Evolutionary conservation across 2,113 vertebrate species (phyloP), one percentile per base, ranked within the genome.

Genomic region (Melanostigma gelatinosum): DNA sequence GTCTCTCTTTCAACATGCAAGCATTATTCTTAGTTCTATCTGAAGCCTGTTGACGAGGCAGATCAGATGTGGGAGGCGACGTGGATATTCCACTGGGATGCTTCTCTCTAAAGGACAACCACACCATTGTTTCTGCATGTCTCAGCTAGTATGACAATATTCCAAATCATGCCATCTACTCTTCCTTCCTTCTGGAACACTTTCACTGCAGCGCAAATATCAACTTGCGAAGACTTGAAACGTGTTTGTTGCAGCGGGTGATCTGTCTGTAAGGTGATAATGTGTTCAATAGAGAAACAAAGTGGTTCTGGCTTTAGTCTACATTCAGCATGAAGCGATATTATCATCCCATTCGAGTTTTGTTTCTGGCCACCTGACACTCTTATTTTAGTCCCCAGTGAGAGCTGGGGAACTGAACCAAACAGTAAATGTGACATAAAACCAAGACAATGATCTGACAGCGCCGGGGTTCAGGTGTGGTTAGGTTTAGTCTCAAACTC

Each of bases 1-100:
- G 54, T 67, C 69, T 67, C 22, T 75, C 63, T 84, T 46, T 62
- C 18, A 74, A 70, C 29, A 65, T 29, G 32, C 12, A 58, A n/a
- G 52, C 27, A 65, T 69, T 34, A 34, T 65, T 70, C 29, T 72
- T 68, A 54, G 52, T 15, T 68, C 34, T 27, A 55, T 69, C 44
- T 74, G 22, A 61, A 48, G 27, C 27, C 48, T 34, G 11, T 8
- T 18, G 22, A 64, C 42, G 38, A 18, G 7, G 6, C 13, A 48
- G 13, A 50, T 48, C 29, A 38, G 54, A 68, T 77, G 55, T 20
- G 10, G 34, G 8, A 22, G 38, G 4, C 52, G 42, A 50, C 40
- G 29, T 29, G 7, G 8, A 57, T 18, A 36, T 40, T 16, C 6
- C 22, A 57, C 34, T 3, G 1, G 8, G 68, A 38, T 36, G 10